Conservation (phyloP, 2,888 invertebrate species). For the Andrena chrysosceles region DNA sequence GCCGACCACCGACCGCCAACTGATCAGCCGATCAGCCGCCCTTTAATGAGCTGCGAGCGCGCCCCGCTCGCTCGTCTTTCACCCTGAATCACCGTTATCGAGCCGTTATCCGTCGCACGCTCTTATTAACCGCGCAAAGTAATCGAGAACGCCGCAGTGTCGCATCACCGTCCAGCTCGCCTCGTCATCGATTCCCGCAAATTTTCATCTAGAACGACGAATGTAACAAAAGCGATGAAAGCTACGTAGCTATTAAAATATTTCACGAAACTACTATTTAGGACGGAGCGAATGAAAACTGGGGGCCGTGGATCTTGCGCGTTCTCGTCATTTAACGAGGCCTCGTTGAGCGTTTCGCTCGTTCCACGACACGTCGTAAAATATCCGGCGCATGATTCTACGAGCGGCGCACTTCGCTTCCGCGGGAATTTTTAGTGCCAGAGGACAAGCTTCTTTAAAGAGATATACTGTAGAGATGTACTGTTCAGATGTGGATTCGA, state of each 20-base stretch:
- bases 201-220: too few species aligned
- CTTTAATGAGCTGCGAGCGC: slow-evolving; percentile 57
- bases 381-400: slow-evolving; percentile 35
- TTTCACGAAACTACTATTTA: not conserved
- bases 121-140: slow-evolving; percentile 16
- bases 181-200: too few species aligned
- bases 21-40: slow-evolving; percentile 29
- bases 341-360: not conserved
- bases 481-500: too few species aligned
- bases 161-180: not conserved
- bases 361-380: slow-evolving; percentile 44
- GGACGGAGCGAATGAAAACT: not conserved
- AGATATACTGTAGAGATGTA: too few species aligned
- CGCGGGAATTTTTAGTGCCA: slow-evolving; percentile 14
- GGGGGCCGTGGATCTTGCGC: slow-evolving; percentile 10
- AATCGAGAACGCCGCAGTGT: not conserved
- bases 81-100: slow-evolving; percentile 27
- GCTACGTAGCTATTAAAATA: too few species aligned
- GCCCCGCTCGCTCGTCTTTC: not conserved
- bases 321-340: slow-evolving; percentile 37
- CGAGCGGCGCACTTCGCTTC: slow-evolving; percentile 32
- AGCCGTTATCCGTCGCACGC: not conserved
- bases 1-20: not conserved
- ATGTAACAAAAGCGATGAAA: too few species aligned
- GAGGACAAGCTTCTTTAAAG: too few species aligned